Percentiles rank a stretch among this genome's conserved stretches.
These are phyloP conservation scores for Portunus trituberculatus DNA, from an alignment of 1,140 invertebrate species.

Conservation along the genomic window DNA sequence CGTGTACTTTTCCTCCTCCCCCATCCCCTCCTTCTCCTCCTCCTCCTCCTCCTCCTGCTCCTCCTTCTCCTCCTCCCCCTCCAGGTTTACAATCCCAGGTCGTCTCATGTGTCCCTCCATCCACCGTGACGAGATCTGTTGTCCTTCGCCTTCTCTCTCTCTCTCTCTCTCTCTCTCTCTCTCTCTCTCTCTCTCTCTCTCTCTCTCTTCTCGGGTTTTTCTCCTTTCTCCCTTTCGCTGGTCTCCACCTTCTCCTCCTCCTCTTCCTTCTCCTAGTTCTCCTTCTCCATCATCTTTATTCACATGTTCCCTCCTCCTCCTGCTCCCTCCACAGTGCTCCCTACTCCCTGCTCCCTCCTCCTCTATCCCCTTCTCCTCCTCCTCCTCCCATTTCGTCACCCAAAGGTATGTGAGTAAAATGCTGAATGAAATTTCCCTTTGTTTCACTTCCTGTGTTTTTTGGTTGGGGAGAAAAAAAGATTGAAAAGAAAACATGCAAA, in stretches of 20 bases:
- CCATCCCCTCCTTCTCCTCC: neutral
- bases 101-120: neutral
- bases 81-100: neutral
- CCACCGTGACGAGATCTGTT: conserved; percentile 20
- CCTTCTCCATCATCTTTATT: neutral
- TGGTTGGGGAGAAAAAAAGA: too few species aligned
- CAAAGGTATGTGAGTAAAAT: too few species aligned
- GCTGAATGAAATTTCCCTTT: too few species aligned
- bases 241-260: neutral
- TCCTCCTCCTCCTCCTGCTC: neutral
- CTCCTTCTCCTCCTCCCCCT: neutral
- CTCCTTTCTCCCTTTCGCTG: neutral
- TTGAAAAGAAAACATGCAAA: too few species aligned
- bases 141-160: neutral
- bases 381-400: too few species aligned
- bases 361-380: neutral
- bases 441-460: too few species aligned
- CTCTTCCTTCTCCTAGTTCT: neutral
- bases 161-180: neutral
- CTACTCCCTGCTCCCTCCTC: neutral
- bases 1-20: neutral
- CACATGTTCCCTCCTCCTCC: neutral
- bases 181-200: conserved; percentile 24
- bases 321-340: neutral
- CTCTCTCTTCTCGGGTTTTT: neutral